Conservation (phyloP, 2,113 vertebrate genomes). For the Antechinus stuartii region DNA sequence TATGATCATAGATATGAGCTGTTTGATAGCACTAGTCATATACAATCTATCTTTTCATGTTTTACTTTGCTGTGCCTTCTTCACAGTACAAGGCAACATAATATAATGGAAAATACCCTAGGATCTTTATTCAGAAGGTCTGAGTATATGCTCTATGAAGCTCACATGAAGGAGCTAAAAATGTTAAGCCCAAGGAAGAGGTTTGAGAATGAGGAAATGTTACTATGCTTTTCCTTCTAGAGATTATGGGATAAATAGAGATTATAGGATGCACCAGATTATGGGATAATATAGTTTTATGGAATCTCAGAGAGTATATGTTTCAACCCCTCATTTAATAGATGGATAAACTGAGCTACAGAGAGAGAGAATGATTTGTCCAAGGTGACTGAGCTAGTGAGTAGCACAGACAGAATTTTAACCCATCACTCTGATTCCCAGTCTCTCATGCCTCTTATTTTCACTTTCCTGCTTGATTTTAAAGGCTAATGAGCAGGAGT, state of each 20-base stretch:
- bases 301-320: background rate
- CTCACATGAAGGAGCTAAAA: background rate
- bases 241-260: no score
- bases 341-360: background rate
- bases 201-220: background rate
- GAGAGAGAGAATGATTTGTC: background rate
- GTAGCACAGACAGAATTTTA: background rate
- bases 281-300: background rate
- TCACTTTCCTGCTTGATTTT: background rate
- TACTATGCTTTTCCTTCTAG: no score
- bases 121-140: background rate
- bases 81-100: background rate
- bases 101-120: background rate
- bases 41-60: background rate
- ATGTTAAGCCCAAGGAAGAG: background rate
- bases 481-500: background rate
- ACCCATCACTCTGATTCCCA: background rate
- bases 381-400: background rate
- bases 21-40: background rate
- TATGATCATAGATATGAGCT: background rate
- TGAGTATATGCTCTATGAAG: background rate
- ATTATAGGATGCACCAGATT: background rate
- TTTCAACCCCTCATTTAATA: background rate
- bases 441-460: background rate
- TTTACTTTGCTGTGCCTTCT: background rate